Percentiles rank a stretch among this genome's conserved stretches.
Conservation (phyloP, 2,797 vertebrate species). For the Chloroceryle amazona region DNA sequence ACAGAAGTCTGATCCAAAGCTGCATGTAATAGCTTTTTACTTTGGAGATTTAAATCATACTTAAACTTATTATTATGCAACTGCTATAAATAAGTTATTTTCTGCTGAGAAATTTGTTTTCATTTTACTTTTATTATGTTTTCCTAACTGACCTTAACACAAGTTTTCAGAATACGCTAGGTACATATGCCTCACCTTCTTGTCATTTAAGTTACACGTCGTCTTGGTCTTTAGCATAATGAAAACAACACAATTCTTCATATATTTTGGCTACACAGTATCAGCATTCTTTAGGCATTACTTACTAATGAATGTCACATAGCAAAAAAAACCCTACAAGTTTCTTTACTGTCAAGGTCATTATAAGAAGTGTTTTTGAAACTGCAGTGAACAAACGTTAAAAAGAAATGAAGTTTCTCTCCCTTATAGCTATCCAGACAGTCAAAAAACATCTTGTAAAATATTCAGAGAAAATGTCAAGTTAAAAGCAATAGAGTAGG, state of each 20-base stretch:
- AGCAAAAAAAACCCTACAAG: constrained; percentile 35
- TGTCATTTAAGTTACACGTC: constrained; percentile 28
- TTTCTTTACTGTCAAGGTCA: constrained; percentile 69
- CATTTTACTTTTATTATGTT: background rate
- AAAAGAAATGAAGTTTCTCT: constrained; percentile 20
- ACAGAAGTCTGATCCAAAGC: constrained; percentile 26
- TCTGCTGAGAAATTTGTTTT: constrained; percentile 24
- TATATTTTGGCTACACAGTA: background rate
- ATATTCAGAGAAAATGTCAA: constrained; percentile 53
- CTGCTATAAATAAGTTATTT: constrained; percentile 11
- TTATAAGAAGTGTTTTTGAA: constrained; percentile 55
- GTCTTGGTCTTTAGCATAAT: constrained; percentile 9
- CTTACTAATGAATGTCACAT: constrained; percentile 61
- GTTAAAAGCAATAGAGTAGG: constrained; percentile 3
- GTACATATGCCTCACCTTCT: background rate
- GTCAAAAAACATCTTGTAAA: constrained; percentile 1
- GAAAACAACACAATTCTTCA: constrained; percentile 32
- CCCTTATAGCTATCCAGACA: constrained; percentile 34
- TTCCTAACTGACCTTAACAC: background rate
- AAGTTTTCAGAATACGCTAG: constrained; percentile 1
- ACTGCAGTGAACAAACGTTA: constrained; percentile 26
- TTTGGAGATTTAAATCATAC: constrained; percentile 17
- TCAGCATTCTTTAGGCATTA: constrained; percentile 63
- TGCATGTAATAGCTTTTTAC: constrained; percentile 4
- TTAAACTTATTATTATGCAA: constrained; percentile 13